Evolutionary conservation across 2,797 vertebrate genomes (phyloP), one percentile per base, ranked within the genome.

Genomic region (Pogoniulus pusillus): DNA sequence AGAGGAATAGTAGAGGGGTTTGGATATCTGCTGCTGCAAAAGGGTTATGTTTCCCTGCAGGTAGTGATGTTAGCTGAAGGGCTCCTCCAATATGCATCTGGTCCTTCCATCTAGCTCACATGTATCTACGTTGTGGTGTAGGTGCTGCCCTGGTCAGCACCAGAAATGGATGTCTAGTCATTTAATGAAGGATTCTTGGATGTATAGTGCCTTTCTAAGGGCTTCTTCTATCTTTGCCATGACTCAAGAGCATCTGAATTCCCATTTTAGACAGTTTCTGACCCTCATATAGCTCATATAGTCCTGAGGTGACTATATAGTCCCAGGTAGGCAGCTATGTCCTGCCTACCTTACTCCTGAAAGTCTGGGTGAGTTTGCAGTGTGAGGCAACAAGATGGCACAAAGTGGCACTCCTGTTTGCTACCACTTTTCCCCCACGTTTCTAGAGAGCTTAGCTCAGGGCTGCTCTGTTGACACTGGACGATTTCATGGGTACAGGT

Each of bases 41-140:
- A n/a, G 65, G 54, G 54, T 27, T 78, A 16, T 70, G 74, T 63
- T 90, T 89, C 76, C 85, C 60, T 93, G n/a, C 58, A 91, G 75
- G 59, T 89, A 87, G 79, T 4, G 2, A 54, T 20, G 58, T 53
- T 49, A 85, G 77, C 73, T 4, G 7, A 39, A 76, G 62, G 22
- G 13, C 19, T 78, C 23, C 79, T 94, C 32, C 57, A 58, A 8
- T 54, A 76, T 72, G 76, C 29, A 27, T 71, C 71, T 66, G 43
- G 16, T 63, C 81, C 65, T 92, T 94, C 55, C 70, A 72, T 68
- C 68, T 93, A 69, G 64, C 62, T 90, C 72, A 27, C 27, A 9
- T 32, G 63, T 51, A 51, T 87, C 54, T 73, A 13, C 58, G 73
- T 77, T 65, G 71, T 51, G 80, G 43, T 77, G 63, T 71, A 87